phyloP scores from a whole-genome alignment of 2,113 vertebrate genomes.

The Pardalotus punctatus region DNA sequence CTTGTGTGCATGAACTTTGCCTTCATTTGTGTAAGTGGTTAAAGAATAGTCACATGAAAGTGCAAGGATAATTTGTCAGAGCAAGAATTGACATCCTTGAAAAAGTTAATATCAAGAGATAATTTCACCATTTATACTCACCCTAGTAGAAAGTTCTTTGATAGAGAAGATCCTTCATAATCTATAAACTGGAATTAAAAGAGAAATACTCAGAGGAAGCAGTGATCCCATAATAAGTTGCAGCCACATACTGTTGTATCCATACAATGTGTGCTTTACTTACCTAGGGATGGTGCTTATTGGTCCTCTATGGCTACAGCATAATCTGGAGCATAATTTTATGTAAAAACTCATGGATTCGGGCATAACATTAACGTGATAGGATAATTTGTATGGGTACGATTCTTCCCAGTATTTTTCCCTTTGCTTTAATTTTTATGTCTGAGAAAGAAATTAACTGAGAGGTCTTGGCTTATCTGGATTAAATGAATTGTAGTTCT shows the following conservation, averaged over 20 bases:
- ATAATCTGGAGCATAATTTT: background rate
- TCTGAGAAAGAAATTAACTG: background rate
- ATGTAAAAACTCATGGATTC: background rate
- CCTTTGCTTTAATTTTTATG: background rate
- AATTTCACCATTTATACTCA: background rate
- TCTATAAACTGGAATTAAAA: background rate
- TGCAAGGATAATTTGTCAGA: background rate
- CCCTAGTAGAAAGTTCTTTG: background rate
- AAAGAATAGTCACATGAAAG: background rate
- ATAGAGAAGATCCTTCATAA: background rate
- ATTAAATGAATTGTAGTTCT: background rate
- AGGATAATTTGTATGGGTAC: background rate
- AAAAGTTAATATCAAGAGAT: conserved; percentile 13
- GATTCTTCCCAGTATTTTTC: background rate
- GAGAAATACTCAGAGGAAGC: background rate
- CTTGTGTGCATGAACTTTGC: background rate
- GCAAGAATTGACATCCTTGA: background rate
- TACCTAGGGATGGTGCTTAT: background rate
- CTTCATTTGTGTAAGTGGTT: conserved; percentile 16
- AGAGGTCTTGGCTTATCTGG: background rate
- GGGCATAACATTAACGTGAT: background rate
- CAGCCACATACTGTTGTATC: background rate
- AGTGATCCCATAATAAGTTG: background rate
- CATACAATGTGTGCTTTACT: background rate
- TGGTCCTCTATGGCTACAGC: background rate